Evolutionary conservation across 2,113 vertebrate genomes (phyloP), one percentile per base, ranked within the genome.

Genomic region (Meles meles): DNA sequence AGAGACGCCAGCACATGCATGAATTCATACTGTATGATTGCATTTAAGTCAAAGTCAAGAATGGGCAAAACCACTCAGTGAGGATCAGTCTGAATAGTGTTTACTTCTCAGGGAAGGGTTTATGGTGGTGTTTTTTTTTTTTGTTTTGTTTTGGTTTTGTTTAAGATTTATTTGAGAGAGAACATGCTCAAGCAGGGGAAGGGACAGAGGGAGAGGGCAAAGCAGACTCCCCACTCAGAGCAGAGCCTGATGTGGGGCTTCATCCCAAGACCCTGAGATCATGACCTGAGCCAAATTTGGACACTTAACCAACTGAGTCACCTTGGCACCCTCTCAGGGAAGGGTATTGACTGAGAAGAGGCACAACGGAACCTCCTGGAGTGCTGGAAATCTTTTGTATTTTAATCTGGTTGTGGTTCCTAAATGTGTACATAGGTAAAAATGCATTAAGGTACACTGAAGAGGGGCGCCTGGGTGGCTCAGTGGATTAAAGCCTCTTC

Each of bases 321-420:
- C 34, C 7, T 20, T n/a, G 67, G 67, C 34, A 6, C 17, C 67
- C 80, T 31, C 72, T 84, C 67, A 37, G 39, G 52, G 55, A 84
- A 74, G 81, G 67, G 47, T 74, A 76, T 61, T 69, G 67, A 76
- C 67, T 49, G 67, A 69, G 55, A 49, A 47, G 83, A 83, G 67
- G 14, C 27, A 65, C 44, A 90, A 17, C 21, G 21, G 44, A 52
- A 74, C 74, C 44, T 90, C 61, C n/a, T 65, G 13, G 27, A 29
- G n/a, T 90, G 37, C 44, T 63, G 18, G 25, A 76, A 59, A 47
- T 85, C 25, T 82, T 89, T 67, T 82, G 3, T 76, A 83, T 83
- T 81, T 94, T 94, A 90, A 67, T 85, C 27, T 94, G 86, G 12
- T 84, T 79, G 71, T 90, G n/a, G 47, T 86, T 91, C n/a, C 67